Evolutionary conservation across 2,113 vertebrate genomes (phyloP).

Genomic region (Drymodes brunneopygia): DNA sequence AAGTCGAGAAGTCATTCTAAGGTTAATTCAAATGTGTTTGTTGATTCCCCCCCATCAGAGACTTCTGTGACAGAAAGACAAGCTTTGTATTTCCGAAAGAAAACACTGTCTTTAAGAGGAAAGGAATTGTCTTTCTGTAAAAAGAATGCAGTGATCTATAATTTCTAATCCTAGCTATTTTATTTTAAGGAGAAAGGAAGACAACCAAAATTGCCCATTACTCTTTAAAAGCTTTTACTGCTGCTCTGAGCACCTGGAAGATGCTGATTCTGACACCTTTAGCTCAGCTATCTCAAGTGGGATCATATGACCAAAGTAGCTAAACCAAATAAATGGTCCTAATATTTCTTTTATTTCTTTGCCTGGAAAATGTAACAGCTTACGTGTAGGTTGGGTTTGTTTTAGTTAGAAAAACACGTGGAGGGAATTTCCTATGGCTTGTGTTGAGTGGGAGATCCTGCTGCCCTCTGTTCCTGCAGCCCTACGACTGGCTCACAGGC

Average conservation of each 20-base stretch:
- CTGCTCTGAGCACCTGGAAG: background rate
- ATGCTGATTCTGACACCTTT: background rate
- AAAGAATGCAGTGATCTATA: background rate
- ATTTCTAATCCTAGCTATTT: background rate
- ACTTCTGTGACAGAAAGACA: background rate
- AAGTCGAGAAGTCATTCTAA: background rate
- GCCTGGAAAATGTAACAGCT: background rate
- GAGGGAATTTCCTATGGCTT: background rate
- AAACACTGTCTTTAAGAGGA: background rate
- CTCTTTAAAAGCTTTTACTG: background rate
- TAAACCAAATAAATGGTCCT: background rate
- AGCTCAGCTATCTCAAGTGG: background rate
- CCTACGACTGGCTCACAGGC: accelerated
- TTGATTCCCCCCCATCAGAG: background rate
- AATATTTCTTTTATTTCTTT: background rate
- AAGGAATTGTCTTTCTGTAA: background rate
- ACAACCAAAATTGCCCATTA: background rate
- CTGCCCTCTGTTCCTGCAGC: background rate
- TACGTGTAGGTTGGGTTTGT: background rate
- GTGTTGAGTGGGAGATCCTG: background rate
- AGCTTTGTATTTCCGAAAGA: background rate
- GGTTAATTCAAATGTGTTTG: background rate
- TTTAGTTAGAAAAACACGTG: background rate
- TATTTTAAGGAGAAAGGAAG: background rate
- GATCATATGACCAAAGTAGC: background rate